Evolutionary conservation across 2,113 vertebrate species (phyloP).

Genomic region (Phylloscopus trochiloides): DNA sequence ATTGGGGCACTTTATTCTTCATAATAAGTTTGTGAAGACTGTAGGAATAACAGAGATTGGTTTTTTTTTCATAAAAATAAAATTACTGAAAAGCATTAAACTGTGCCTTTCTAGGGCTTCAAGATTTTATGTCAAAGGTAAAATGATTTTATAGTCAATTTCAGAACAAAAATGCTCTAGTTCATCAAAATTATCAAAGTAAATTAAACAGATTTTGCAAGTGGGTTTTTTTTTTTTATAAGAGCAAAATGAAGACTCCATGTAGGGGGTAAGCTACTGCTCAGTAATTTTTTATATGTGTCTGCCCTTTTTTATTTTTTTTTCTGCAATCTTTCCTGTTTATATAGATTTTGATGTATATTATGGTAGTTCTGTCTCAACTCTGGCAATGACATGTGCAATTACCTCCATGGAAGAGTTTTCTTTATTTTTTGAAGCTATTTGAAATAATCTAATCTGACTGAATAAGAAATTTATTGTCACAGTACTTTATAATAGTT

Average conservation of each 20-base stretch:
- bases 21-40: background rate
- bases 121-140: background rate
- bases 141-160: background rate
- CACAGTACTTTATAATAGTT: background rate
- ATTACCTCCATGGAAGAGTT: background rate
- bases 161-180: background rate
- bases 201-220: background rate
- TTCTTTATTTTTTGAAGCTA: background rate
- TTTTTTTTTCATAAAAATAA: background rate
- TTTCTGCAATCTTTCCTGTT: background rate
- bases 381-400: background rate
- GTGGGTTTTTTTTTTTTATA: background rate
- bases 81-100: background rate
- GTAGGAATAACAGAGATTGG: fast-evolving
- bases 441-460: background rate
- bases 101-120: background rate
- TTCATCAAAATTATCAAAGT: background rate
- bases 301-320: fast-evolving
- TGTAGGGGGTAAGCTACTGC: fast-evolving
- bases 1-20: background rate
- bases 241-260: background rate
- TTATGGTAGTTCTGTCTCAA: background rate
- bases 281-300: background rate
- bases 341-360: background rate
- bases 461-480: background rate